Percentiles rank a stretch among this genome's conserved stretches.
These are phyloP conservation scores for Botrylloides violaceus DNA, from an alignment of 23 tunicate genomes.

Conservation along the genomic window DNA sequence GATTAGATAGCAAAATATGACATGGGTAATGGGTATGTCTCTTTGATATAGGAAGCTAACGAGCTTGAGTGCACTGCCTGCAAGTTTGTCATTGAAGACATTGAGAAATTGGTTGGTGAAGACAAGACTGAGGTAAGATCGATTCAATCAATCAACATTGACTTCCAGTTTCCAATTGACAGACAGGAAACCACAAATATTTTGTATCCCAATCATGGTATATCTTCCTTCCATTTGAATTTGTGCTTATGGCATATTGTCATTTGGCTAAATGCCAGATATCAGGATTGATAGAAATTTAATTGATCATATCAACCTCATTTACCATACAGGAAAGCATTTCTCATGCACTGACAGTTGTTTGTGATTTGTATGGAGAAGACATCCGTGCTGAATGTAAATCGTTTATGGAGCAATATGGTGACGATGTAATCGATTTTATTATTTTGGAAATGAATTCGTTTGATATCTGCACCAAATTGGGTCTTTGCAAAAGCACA, in stretches of 20 bases:
- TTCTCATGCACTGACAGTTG: constrained; percentile 24
- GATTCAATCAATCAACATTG: no score
- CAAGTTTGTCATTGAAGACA: constrained; percentile 37
- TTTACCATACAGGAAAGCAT: neutral
- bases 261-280: no score
- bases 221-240: no score
- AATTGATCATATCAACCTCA: no score
- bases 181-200: neutral
- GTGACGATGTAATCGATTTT: constrained; percentile 26
- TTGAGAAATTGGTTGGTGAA: constrained; percentile 63
- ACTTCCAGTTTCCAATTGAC: neutral
- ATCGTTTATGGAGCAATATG: constrained; percentile 35
- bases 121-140: constrained; percentile 55
- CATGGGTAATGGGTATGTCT: no score
- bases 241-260: no score
- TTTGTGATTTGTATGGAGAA: constrained; percentile 29
- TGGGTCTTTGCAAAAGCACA: constrained; percentile 25
- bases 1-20: no score
- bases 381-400: constrained; percentile 39
- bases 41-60: no score
- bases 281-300: no score
- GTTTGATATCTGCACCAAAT: constrained; percentile 34
- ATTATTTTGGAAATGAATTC: constrained; percentile 47
- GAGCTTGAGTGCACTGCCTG: constrained; percentile 50
- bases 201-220: no score